phyloP scores from a whole-genome alignment of 2,113 vertebrate genomes.

The Coptodon bakossiorum region DNA sequence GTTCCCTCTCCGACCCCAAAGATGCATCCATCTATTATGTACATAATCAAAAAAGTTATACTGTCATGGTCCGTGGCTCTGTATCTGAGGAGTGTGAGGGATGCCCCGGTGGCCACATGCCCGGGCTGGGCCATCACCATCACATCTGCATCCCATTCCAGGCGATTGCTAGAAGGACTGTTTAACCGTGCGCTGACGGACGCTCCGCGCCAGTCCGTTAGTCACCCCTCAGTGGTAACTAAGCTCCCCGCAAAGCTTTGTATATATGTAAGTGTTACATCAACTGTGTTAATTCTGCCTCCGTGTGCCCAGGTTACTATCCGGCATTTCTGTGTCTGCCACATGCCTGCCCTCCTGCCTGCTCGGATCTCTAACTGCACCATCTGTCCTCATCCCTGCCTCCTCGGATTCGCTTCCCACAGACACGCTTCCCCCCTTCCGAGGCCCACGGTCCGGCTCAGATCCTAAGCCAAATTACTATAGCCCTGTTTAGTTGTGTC shows the following conservation, averaged over 20 bases:
- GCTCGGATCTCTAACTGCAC: background rate
- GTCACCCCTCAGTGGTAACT: background rate
- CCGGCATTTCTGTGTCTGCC: background rate
- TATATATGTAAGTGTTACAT: background rate
- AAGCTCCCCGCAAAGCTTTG: background rate
- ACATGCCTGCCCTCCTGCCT: background rate
- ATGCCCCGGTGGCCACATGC: background rate
- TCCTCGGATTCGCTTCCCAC: background rate
- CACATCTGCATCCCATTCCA: background rate
- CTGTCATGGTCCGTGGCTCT: background rate
- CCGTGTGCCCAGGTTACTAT: background rate
- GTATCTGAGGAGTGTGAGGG: background rate
- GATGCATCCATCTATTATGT: background rate
- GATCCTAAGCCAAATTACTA: background rate
- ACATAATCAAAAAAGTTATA: background rate
- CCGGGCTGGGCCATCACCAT: background rate
- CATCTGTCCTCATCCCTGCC: background rate
- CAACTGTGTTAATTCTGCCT: background rate
- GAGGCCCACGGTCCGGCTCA: background rate
- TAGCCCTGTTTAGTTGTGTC: background rate
- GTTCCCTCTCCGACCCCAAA: background rate
- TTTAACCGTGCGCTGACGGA: background rate
- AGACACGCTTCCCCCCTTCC: background rate
- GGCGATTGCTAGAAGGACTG: background rate
- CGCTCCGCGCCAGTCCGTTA: background rate